Evolutionary conservation across 2,888 invertebrate species (phyloP).

Genomic region (Pinctada fucata): DNA sequence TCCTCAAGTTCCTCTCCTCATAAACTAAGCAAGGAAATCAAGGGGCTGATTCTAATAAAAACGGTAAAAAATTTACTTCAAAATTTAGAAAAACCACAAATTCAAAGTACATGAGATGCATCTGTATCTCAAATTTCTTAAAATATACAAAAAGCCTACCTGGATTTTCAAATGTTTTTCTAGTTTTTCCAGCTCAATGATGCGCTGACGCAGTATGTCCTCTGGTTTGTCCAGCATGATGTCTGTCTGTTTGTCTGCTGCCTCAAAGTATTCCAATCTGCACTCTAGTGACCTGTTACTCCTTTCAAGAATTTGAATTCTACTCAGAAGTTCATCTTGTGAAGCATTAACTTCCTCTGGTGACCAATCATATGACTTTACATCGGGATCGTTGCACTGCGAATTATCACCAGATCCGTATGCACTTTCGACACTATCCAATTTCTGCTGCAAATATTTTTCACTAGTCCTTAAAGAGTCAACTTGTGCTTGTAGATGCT

Average conservation of each 20-base stretch:
- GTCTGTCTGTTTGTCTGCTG: constrained; percentile 19
- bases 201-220: constrained; percentile 67
- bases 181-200: constrained; percentile 70
- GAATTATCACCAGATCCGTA: neutral
- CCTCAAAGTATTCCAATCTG: constrained; percentile 24
- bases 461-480: neutral
- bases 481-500: neutral
- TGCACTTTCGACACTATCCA: neutral
- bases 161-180: constrained; percentile 71
- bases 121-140: too few species aligned
- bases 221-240: constrained; percentile 70
- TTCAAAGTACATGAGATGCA: too few species aligned
- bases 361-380: neutral
- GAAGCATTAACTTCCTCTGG: constrained; percentile 20
- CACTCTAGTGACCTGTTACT: constrained; percentile 39
- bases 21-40: too few species aligned
- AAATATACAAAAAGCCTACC: constrained; percentile 48
- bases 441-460: neutral
- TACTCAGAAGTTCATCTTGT: constrained; percentile 41
- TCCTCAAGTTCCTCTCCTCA: too few species aligned
- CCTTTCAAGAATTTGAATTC: constrained; percentile 44
- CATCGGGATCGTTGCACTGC: neutral
- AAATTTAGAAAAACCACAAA: too few species aligned
- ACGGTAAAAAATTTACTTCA: too few species aligned
- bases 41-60: too few species aligned